These are phyloP conservation scores for Neotragus pygmaeus DNA, from an alignment of 2,113 vertebrate genomes.

Conservation along the genomic window DNA sequence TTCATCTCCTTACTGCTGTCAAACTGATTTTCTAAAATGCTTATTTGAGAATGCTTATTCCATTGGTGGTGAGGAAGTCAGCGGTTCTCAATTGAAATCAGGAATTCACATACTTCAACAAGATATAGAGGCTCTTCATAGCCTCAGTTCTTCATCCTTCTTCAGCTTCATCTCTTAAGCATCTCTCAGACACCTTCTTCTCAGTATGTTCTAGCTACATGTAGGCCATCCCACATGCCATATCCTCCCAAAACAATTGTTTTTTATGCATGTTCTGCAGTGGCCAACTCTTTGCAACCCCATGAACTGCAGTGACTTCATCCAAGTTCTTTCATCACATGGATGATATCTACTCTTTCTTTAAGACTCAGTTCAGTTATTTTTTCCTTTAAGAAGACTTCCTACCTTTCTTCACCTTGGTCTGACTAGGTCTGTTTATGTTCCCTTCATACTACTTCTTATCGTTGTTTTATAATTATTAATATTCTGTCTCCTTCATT, in stretches of 20 bases:
- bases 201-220: background rate
- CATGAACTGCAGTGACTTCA: background rate
- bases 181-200: background rate
- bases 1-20: background rate
- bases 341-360: background rate
- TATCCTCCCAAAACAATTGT: background rate
- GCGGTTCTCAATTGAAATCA: background rate
- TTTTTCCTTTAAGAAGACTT: background rate
- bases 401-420: background rate
- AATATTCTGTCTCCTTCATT: background rate
- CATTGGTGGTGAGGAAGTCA: background rate
- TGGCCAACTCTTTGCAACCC: background rate
- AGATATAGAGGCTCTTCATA: background rate
- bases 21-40: background rate
- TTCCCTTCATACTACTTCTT: background rate
- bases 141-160: background rate
- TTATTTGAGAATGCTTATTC: background rate
- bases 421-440: background rate
- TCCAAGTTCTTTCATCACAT: background rate
- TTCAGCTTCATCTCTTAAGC: no score
- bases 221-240: no score
- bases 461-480: background rate
- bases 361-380: background rate
- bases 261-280: background rate
- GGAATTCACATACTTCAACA: background rate